Evolutionary conservation across 2,888 invertebrate genomes (phyloP).

Genomic region (Xylota sylvarum): DNA sequence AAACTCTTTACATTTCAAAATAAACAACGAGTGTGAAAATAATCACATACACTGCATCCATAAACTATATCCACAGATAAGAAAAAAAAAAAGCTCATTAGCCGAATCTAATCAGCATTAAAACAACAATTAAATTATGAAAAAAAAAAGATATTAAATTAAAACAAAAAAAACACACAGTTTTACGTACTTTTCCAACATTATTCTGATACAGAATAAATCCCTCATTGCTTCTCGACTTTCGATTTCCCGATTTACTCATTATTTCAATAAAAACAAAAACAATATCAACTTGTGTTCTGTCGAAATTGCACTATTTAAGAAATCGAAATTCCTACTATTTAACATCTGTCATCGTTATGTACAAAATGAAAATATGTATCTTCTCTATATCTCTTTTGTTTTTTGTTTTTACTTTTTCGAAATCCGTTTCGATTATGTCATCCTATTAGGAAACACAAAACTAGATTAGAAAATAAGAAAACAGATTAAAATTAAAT

Average conservation of each 20-base stretch:
- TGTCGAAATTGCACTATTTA: conserved; percentile 66
- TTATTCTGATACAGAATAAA: conserved; percentile 78
- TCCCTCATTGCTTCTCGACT: conserved; percentile 80
- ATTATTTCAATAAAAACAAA: conserved; percentile 35
- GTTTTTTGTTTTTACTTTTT: too few species aligned
- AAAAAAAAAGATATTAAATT: conserved; percentile 1
- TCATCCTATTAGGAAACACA: conserved; percentile 53
- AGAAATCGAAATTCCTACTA: conserved; percentile 39
- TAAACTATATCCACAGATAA: conserved; percentile 7
- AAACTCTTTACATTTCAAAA: conserved; percentile 5
- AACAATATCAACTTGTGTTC: conserved; percentile 53
- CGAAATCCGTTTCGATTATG: conserved; percentile 67
- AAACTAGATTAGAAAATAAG: neutral
- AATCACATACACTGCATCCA: neutral
- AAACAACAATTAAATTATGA: neutral
- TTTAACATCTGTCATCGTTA: conserved; percentile 57
- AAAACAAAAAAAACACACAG: conserved; percentile 4
- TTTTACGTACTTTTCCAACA: conserved; percentile 73
- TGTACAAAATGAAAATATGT: conserved; percentile 38
- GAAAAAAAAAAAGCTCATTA: neutral
- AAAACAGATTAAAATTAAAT: conserved; percentile 30
- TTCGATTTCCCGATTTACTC: conserved; percentile 76
- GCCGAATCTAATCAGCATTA: conserved; percentile 37
- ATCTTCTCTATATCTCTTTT: conserved; percentile 2
- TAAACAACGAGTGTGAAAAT: conserved; percentile 30